Evolutionary conservation across 1,140 invertebrate species (phyloP), one percentile per base, ranked within the genome.

Genomic region (Macrostomum lignano): DNA sequence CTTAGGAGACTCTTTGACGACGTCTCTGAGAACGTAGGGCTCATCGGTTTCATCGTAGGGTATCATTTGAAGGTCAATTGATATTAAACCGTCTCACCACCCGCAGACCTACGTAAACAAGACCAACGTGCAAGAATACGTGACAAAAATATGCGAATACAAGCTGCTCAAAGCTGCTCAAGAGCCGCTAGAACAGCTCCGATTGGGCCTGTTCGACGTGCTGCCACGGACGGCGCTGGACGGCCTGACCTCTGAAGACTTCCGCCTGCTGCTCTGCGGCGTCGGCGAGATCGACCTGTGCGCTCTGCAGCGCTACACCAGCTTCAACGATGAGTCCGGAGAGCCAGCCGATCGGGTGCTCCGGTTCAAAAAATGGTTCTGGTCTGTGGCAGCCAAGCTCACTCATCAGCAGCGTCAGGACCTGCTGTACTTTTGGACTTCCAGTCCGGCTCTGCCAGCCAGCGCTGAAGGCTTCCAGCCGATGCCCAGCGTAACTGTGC

Each of bases 301-400:
- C 19, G 76, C 79, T 32, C 60, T 98, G 2, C 86, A 93, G 42
- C 82, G 77, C 1, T 96, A 93, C 52, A 96, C 91, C 7, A 78
- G 74, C 29, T 96, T 96, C 58, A 86, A 84, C 50, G 82, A 96
- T 55, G 88, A 98, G 57, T 88, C 81, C 42, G 79, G 79, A 44
- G 74, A 9, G 32, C 7, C 32, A 15, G 9, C 7, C 23, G 50
- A 54, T 15, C 47, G 51, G 26, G 51, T 94, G 17, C 67, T 77
- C 9, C 72, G 79, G 48, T 94, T 96, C 58, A 96, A 96, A 57
- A 67, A 79, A 37, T 96, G 86, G 86, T 68, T 98, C 23, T 98
- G 88, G 88, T 78, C 77, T 5, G 91, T 94, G 42, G 76, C 94
- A n/a, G 82, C 93, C 52, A 91, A 86, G 56, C 91, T 98, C 79